Conservation (phyloP, 2,888 invertebrate genomes). For the Nematopogon swammerdamellus region DNA sequence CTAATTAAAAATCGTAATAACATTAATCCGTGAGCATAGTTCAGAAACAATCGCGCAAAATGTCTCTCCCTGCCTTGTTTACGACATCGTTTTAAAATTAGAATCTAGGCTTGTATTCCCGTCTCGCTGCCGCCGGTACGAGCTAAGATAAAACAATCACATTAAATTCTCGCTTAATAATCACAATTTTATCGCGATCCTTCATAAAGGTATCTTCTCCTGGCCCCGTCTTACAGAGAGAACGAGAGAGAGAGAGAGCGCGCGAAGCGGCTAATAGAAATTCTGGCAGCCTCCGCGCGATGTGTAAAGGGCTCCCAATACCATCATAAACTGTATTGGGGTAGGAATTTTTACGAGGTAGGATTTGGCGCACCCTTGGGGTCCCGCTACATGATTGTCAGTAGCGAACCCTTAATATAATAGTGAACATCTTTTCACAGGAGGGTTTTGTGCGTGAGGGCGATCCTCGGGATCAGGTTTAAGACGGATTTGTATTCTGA, state of each 20-base stretch:
- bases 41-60: too few species aligned
- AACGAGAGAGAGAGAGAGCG: too few species aligned
- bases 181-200: not conserved
- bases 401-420: not conserved
- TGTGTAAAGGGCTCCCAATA: not conserved
- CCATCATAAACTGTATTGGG: not conserved
- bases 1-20: too few species aligned
- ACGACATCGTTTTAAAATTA: too few species aligned
- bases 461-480: too few species aligned
- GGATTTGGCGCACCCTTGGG: not conserved
- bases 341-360: not conserved
- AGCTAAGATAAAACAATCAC: not conserved
- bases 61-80: too few species aligned
- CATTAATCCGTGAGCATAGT: too few species aligned
- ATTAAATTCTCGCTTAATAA: not conserved
- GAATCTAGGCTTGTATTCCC: too few species aligned
- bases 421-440: not conserved
- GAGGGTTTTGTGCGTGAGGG: too few species aligned
- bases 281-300: not conserved
- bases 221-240: not conserved
- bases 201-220: not conserved
- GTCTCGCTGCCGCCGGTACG: too few species aligned
- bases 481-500: not conserved
- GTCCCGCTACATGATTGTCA: not conserved
- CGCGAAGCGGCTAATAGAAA: not conserved